Conservation (phyloP, 2,797 vertebrate genomes). For the Sebastes taczanowskii region DNA sequence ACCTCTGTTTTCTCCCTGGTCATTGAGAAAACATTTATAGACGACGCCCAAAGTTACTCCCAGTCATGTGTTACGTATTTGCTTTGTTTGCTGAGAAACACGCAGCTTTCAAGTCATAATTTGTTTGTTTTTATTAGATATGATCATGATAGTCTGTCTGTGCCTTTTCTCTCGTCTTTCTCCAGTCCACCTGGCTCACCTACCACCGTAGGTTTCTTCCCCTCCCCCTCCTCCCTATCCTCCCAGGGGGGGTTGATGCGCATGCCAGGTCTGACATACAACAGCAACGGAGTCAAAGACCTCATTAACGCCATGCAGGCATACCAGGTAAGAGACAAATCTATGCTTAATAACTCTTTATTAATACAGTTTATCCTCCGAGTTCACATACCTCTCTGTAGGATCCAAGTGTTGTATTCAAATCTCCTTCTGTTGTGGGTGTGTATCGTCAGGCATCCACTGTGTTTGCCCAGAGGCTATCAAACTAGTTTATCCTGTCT, state of each 20-base stretch:
- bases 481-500: slow-evolving; percentile 84
- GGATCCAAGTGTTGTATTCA: slow-evolving; percentile 58
- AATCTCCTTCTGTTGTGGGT: slow-evolving; percentile 65
- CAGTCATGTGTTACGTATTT: not conserved
- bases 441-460: slow-evolving; percentile 74
- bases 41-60: slow-evolving; percentile 20
- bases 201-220: slow-evolving; percentile 89
- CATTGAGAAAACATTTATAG: slow-evolving; percentile 25
- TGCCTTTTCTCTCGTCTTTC: slow-evolving; percentile 10
- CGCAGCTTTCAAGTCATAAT: not conserved
- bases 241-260: slow-evolving; percentile 84
- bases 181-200: slow-evolving; percentile 95
- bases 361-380: not conserved
- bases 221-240: slow-evolving; percentile 85
- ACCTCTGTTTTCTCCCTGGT: slow-evolving; percentile 51
- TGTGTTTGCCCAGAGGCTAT: slow-evolving; percentile 74
- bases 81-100: slow-evolving; percentile 13
- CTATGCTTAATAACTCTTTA: not conserved
- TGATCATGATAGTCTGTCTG: not conserved
- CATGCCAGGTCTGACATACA: slow-evolving; percentile 93
- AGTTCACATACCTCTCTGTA: slow-evolving; percentile 27
- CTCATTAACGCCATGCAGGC: slow-evolving; percentile 93
- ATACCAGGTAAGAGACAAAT: slow-evolving; percentile 87
- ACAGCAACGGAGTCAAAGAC: slow-evolving; percentile 92
- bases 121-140: not conserved